Conservation (phyloP, 2,113 vertebrate genomes). For the Dissostichus mawsoni region DNA sequence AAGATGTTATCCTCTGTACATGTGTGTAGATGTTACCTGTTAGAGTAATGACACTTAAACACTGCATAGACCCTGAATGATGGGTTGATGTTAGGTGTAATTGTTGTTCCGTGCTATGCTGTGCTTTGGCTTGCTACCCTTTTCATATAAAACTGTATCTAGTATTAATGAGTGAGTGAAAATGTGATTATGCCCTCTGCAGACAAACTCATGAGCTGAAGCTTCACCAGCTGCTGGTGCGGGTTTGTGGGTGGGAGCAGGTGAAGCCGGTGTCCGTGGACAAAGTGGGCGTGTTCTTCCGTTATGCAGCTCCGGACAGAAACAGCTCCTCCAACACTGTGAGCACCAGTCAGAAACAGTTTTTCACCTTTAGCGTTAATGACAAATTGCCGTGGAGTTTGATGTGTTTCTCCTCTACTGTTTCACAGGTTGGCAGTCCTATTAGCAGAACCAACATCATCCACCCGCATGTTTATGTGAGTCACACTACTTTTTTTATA, state of each 20-base stretch:
- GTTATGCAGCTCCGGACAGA: conserved; percentile 96
- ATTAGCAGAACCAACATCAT: conserved; percentile 97
- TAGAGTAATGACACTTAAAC: too few relatives aligned
- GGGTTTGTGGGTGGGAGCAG: conserved; percentile 97
- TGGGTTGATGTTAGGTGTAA: neutral
- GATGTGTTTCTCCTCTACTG: neutral
- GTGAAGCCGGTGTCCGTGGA: conserved; percentile 97
- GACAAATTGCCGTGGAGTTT: neutral
- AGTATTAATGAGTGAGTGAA: neutral
- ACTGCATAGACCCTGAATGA: too few relatives aligned
- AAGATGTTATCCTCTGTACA: too few relatives aligned
- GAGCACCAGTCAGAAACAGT: conserved; percentile 58
- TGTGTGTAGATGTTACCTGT: too few relatives aligned
- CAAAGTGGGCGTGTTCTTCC: conserved; percentile 97
- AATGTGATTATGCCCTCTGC: neutral
- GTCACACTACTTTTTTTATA: conserved; percentile 62
- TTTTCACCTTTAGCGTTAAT: neutral
- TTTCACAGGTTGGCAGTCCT: conserved; percentile 93
- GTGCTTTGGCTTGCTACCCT: neutral
- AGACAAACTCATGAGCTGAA: conserved; percentile 97
- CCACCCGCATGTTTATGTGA: conserved; percentile 98
- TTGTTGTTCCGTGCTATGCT: neutral
- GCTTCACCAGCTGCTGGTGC: conserved; percentile 95
- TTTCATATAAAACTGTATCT: neutral
- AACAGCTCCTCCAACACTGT: conserved; percentile 94